Base-by-base conservation (phyloP, 2,888 invertebrate species). In the Drosophila quasianomalipes region DNA sequence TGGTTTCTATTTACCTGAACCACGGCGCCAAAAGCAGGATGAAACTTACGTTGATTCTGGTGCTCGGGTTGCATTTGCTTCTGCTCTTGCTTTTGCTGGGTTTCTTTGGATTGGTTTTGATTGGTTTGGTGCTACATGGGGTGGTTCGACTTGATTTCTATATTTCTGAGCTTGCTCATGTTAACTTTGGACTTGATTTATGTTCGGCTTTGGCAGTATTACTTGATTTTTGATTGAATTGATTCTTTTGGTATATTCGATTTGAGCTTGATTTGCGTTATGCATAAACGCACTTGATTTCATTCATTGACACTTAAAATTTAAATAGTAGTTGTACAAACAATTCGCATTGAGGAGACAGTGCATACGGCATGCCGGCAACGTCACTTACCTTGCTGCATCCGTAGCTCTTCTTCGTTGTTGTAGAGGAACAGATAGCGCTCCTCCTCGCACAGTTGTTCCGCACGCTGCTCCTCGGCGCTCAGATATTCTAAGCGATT, bases 381-480 rank as follows among this genome's bases (percentile, higher is more conserved):
- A 79, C 70, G 58, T 77, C 35, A 86, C 90, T 93, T 93, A 98
- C 98, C 98, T 96, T 98, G 97, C 93, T 98, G 97, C 94, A 97
- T 95, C 79, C 96, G 96, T 91, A 97, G 97, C 92, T 98, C 97
- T 92, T 96, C 96, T 90, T 98, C 97, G 93, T 98, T 97, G 70
- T 96, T 96, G 91, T 97, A 96, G 57, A 99, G 95, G 28, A 91
- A 98, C 73, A 97, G 94, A 94, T 98, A 99, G 55, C 99, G 95
- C 94, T 99, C 99, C 92, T 98, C 97, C 93, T 99, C 99, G 94
- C 99, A 99, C 65, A 98, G 94, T 91, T 97, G 96, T 93, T 99
- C 99, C 80, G 98, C 96, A 74, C 96, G 96, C 82, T 95, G 94
- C 93, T 98, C 97, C 55, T 96, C 96, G 82, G 95, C 95, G 54